phyloP scores from a whole-genome alignment of 1,140 invertebrate genomes.

The Pseudachorutes palmiensis region DNA sequence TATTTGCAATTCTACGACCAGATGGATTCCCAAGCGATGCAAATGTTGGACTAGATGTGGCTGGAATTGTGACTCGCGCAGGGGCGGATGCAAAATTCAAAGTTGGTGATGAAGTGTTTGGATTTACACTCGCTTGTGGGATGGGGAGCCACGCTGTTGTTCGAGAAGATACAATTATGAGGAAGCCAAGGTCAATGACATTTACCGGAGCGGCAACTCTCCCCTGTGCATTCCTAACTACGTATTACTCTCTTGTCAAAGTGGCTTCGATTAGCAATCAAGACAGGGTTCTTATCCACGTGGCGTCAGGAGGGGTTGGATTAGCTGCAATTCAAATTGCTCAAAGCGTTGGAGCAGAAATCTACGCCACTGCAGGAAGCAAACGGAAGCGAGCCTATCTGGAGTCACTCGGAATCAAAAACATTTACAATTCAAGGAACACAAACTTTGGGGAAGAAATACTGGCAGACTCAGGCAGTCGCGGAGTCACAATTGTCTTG shows the following conservation, averaged over 20 bases:
- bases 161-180: not conserved
- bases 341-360: conserved; percentile 4
- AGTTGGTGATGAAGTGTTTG: not conserved
- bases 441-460: too few species aligned
- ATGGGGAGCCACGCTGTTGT: not conserved
- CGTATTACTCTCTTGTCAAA: not conserved
- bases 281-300: conserved; percentile 17
- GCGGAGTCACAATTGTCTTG: conserved; percentile 4
- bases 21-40: not conserved
- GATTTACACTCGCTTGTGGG: not conserved
- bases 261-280: too few species aligned
- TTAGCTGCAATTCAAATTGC: conserved; percentile 10
- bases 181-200: not conserved
- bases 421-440: not conserved
- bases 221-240: not conserved
- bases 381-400: not conserved
- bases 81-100: not conserved
- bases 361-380: not conserved
- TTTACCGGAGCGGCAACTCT: not conserved
- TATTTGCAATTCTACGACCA: conserved; percentile 14
- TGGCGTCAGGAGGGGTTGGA: conserved; percentile 13
- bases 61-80: not conserved
- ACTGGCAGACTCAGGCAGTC: not conserved
- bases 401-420: not conserved
- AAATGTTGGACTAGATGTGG: not conserved